Conservation (phyloP, 2,888 invertebrate genomes). For the Drosophila formosana region DNA sequence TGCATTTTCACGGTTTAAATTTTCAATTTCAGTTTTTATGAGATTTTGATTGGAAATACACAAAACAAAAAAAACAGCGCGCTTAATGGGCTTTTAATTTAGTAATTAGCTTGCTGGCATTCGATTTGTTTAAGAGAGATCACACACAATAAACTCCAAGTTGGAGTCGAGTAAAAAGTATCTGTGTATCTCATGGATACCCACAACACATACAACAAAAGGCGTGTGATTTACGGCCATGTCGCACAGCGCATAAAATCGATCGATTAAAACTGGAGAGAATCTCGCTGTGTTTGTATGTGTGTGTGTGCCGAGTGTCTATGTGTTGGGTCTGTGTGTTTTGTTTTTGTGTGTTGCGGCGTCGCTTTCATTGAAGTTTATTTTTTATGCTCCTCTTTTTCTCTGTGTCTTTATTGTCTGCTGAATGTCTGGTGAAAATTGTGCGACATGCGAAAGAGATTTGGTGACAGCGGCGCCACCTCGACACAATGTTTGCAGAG, state of each 20-base stretch:
- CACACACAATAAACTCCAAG: slow-evolving; percentile 11
- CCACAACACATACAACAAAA: slow-evolving; percentile 14
- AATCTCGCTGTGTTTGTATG: slow-evolving; percentile 38
- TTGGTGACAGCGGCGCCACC: slow-evolving; percentile 70
- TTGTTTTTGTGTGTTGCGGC: slow-evolving; percentile 37
- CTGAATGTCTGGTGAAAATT: slow-evolving; percentile 71
- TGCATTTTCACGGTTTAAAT: slow-evolving; percentile 59
- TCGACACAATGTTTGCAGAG: slow-evolving; percentile 28
- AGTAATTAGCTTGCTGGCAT: slow-evolving; percentile 57
- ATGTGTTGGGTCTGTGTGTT: slow-evolving; percentile 23
- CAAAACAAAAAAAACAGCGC: slow-evolving; percentile 4
- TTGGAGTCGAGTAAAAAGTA: slow-evolving; percentile 24
- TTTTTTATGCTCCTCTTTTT: slow-evolving; percentile 33
- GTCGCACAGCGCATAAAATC: slow-evolving; percentile 75
- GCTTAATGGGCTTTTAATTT: slow-evolving; percentile 74
- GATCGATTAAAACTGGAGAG: slow-evolving; percentile 70
- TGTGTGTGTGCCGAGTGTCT: slow-evolving; percentile 23
- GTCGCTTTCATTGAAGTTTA: slow-evolving; percentile 74
- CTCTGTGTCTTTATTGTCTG: slow-evolving; percentile 54
- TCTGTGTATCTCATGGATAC: slow-evolving; percentile 57
- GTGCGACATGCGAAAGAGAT: slow-evolving; percentile 65
- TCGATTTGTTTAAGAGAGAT: slow-evolving; percentile 44
- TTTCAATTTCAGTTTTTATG: slow-evolving; percentile 26
- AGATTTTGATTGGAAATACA: slow-evolving; percentile 42
- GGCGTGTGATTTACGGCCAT: slow-evolving; percentile 75